Conservation (phyloP, 1,140 invertebrate genomes). For the Ostrea denselamellosa region DNA sequence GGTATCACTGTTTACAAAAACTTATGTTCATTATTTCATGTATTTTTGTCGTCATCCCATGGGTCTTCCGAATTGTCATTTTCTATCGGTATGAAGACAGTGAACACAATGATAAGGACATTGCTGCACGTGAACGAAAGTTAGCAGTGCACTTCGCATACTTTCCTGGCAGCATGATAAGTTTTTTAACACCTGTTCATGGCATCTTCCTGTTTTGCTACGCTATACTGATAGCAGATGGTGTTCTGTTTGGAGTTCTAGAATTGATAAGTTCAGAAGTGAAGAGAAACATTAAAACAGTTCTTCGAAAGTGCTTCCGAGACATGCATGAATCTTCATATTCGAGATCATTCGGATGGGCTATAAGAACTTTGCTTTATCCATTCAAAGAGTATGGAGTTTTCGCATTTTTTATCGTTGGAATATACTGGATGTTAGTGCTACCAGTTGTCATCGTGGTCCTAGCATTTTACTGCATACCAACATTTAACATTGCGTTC, state of each 20-base stretch:
- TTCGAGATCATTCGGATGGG: neutral
- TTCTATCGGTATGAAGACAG: conserved; percentile 59
- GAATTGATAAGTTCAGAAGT: conserved; percentile 50
- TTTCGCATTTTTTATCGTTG: conserved; percentile 58
- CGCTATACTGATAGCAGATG: conserved; percentile 53
- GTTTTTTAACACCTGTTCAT: conserved; percentile 61
- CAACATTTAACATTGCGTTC: conserved; percentile 42
- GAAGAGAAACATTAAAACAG: conserved; percentile 44
- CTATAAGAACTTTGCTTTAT: neutral
- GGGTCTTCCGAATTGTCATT: conserved; percentile 56
- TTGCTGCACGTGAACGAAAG: neutral
- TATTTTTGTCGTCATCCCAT: conserved; percentile 53
- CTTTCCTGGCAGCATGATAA: conserved; percentile 52
- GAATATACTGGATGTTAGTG: conserved; percentile 56
- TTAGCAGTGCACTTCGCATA: conserved; percentile 47
- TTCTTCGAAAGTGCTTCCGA: conserved; percentile 58
- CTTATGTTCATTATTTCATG: conserved; percentile 50
- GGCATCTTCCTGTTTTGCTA: conserved; percentile 63
- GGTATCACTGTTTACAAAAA: conserved; percentile 52
- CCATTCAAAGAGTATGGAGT: conserved; percentile 58
- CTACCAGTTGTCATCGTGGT: conserved; percentile 33
- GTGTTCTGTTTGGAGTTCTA: conserved; percentile 57
- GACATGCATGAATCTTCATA: conserved; percentile 61
- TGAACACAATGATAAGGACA: neutral
- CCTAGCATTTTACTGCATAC: conserved; percentile 33